These are phyloP conservation scores for Mus caroli DNA, from an alignment of 2,797 vertebrate species.

Conservation along the genomic window DNA sequence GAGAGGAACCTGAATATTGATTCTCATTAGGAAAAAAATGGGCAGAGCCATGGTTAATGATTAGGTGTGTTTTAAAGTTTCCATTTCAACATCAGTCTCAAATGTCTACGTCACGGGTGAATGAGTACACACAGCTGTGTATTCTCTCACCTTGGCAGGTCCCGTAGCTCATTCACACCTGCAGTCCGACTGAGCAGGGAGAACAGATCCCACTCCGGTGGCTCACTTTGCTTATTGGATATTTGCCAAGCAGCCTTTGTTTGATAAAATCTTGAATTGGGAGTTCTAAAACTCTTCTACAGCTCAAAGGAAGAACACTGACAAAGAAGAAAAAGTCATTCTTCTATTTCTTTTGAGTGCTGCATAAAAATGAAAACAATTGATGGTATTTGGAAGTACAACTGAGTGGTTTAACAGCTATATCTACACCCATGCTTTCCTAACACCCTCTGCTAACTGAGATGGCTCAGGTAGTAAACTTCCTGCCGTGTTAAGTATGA, in stretches of 20 bases:
- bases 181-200: background rate
- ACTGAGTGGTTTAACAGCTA: background rate
- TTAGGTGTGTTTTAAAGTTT: constrained; percentile 49
- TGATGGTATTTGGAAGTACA: background rate
- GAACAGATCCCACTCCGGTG: background rate
- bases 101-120: background rate
- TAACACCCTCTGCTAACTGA: background rate
- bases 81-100: constrained; percentile 6
- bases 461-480: background rate
- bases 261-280: background rate
- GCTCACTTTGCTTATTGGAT: constrained; percentile 31
- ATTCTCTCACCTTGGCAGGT: background rate
- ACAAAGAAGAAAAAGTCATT: background rate
- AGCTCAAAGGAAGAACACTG: background rate
- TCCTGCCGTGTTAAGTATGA: background rate
- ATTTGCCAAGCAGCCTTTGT: constrained; percentile 40
- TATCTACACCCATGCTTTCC: background rate
- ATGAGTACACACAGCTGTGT: background rate
- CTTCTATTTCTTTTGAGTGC: background rate
- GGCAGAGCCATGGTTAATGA: background rate
- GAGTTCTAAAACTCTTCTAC: background rate
- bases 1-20: background rate
- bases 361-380: background rate
- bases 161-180: background rate
- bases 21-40: constrained; percentile 47